Conservation (phyloP, 1,140 invertebrate genomes). For the Drosophila tristis region DNA sequence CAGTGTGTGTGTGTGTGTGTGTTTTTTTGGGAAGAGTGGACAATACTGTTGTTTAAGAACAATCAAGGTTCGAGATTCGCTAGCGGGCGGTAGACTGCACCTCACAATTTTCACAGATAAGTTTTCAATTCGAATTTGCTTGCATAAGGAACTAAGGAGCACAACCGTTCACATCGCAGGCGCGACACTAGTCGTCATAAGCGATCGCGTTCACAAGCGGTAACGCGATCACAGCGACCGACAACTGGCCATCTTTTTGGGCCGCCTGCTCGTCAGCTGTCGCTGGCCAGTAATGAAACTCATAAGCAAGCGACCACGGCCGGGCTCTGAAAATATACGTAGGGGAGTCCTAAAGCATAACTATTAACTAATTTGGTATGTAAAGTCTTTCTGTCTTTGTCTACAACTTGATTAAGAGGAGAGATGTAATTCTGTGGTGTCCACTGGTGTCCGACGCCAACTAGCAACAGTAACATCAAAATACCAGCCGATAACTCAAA, state of each 20-base stretch:
- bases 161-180: conserved; percentile 39
- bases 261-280: conserved; percentile 35
- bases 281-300: conserved; percentile 48
- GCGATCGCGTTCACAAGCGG: not conserved
- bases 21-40: conserved; percentile 6
- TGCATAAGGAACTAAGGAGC: conserved; percentile 47
- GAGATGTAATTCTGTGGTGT: conserved; percentile 32
- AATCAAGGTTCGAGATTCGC: conserved; percentile 29
- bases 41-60: conserved; percentile 39
- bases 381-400: conserved; percentile 79
- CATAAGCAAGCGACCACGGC: conserved; percentile 61
- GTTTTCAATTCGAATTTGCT: conserved; percentile 43
- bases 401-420: conserved; percentile 56
- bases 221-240: conserved; percentile 6
- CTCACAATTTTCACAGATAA: conserved; percentile 43
- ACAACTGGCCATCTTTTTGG: conserved; percentile 25
- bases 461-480: conserved; percentile 68
- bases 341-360: conserved; percentile 72
- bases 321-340: conserved; percentile 67
- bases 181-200: conserved; percentile 49
- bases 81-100: too few species aligned
- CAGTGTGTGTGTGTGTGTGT: conserved; percentile 15
- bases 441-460: conserved; percentile 42
- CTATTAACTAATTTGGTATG: conserved; percentile 81
- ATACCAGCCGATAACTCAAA: conserved; percentile 44